Evolutionary conservation across 2,113 vertebrate species (phyloP).

Genomic region (Tinamus guttatus): DNA sequence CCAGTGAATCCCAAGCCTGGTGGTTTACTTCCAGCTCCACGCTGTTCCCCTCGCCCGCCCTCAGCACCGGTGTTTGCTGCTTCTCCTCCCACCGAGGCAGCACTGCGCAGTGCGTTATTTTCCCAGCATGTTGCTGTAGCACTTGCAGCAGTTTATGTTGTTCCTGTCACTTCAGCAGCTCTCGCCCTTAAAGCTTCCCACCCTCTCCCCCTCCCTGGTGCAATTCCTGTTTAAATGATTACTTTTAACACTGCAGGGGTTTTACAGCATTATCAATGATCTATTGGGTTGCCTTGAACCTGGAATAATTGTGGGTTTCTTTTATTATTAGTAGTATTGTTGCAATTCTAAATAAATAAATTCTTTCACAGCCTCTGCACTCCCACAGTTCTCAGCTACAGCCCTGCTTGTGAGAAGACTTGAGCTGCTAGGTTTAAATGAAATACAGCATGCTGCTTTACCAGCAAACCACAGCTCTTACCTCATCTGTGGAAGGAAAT

Average conservation of each 20-base stretch:
- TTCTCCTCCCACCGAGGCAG: background rate
- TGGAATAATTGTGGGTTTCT: background rate
- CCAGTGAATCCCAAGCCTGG: background rate
- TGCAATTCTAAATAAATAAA: background rate
- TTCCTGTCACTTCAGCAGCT: constrained; percentile 16
- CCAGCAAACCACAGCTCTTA: background rate
- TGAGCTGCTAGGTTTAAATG: background rate
- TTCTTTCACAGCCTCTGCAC: background rate
- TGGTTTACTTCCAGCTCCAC: background rate
- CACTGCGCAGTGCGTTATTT: background rate
- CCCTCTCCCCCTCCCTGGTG: background rate
- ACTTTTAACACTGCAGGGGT: background rate
- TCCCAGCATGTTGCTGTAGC: background rate
- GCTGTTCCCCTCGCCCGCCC: background rate
- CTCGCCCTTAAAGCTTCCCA: background rate
- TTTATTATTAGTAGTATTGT: background rate
- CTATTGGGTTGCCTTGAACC: background rate
- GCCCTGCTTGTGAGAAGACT: background rate
- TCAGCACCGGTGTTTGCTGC: background rate
- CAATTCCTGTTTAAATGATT: constrained; percentile 23
- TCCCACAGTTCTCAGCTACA: background rate
- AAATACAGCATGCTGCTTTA: background rate
- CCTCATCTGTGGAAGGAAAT: background rate
- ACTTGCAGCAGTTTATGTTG: constrained; percentile 14
- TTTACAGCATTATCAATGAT: constrained; percentile 20